Evolutionary conservation across 1,140 invertebrate genomes (phyloP), one percentile per base, ranked within the genome.

Genomic region (Drosophila lacteicornis): DNA sequence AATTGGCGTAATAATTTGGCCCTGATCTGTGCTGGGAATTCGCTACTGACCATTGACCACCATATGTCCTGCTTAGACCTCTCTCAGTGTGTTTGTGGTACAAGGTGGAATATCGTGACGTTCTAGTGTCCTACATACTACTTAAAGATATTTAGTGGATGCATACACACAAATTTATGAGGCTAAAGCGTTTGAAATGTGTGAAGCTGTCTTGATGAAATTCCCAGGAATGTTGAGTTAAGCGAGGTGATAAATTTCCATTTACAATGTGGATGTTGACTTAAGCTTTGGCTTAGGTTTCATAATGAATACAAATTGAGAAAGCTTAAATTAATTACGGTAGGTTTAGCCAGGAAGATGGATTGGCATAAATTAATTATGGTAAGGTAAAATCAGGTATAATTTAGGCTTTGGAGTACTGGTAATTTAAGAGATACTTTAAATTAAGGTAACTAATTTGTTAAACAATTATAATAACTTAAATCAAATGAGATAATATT

Each of bases 1-100:
- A 77, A 76, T 75, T 74, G 66, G 77, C 66, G 55, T 56, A 58
- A 65, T 79, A 80, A 80, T 68, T 80, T 73, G 62, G 50, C 56
- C 45, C 51, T 53, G 50, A 57, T 76, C 71, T 75, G 60, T 58
- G 51, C 36, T 50, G 58, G 53, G 57, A 80, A 58, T 80, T 79
- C 9, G 27, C 43, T 33, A 53, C 76, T 60, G 69, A 38, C 67
- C 69, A 50, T 43, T 70, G 69, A 17, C 66, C 25, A n/a, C 67
- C 69, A 73, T 73, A 73, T 60, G 67, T 73, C 67, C 69, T 60
- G 27, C 13, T 73, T 45, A 60, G 66, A 30, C 36, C 38, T 40
- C n/a, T n/a, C 25, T 27, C 19, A 42, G 67, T 50, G 56, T 50
- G 43, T 27, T 17, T 49, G 40, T 27, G 42, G 12, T 71, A 47